Base-by-base conservation (phyloP, 2,888 invertebrate species). In the Nomada ferruginata region DNA sequence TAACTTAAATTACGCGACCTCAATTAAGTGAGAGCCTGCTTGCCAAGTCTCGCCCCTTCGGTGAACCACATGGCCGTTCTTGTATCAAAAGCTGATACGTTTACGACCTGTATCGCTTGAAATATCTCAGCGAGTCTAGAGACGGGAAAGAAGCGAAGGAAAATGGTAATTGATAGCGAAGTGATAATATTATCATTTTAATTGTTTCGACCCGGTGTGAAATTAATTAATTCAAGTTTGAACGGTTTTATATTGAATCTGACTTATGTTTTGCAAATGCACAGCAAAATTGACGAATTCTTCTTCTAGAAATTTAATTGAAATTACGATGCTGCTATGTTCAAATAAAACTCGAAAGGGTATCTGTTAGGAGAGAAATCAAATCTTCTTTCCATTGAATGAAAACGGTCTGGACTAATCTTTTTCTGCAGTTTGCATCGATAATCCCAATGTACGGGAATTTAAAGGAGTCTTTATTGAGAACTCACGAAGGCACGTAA, bases 1-100 rank as follows among this genome's bases (percentile, higher is more conserved):
- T 87, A 87, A 88, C 85, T 88, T 88, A 88, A 88, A 88, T 88
- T 88, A 88, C 87, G 84, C 85, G 87, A 87, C 85, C 81, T 84
- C 87, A 87, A 88, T 88, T 88, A 87, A 88, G 86, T 82, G 86
- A 86, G 83, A 85, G 83, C 85, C 26, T 18, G 47, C 57, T 57
- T 50, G 52, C 86, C 87, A 85, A 87, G 82, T 87, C 83, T 64
- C 80, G 76, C 71, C 77, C 63, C 70, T 65, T 70, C 55, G 65
- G 66, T 26, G 52, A 60, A 53, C 83, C 70, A 20, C 52, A 63
- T 63, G 55, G 50, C 42, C 66, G 57, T 61, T 53, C 76, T 76
- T 83, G 76, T 65, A 66, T 85, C 85, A 85, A 85, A 85, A 83
- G 76, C 83, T 73, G 74, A 63, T 73, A 47, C 73, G 77, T 79